Conservation (phyloP, 1,140 invertebrate genomes). For the Zaprionus tsacasi region DNA sequence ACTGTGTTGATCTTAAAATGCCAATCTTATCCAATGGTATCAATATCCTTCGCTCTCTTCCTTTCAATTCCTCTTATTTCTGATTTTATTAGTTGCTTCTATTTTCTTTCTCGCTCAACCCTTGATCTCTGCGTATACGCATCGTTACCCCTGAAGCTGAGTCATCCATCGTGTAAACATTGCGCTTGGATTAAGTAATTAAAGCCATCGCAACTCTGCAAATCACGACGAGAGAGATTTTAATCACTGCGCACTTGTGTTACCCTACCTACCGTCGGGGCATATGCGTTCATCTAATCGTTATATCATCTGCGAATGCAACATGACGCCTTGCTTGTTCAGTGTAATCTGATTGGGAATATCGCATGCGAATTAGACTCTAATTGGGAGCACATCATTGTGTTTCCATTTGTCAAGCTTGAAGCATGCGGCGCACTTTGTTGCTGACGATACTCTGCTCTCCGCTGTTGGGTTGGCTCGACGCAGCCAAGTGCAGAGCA, state of each 20-base stretch:
- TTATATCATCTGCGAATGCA: conserved; percentile 12
- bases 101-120: not conserved
- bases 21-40: too few species aligned
- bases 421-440: conserved; percentile 36
- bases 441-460: conserved; percentile 3
- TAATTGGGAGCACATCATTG: not conserved
- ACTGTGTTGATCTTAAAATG: too few species aligned
- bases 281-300: conserved; percentile 16
- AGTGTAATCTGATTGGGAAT: conserved; percentile 9
- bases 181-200: conserved; percentile 28
- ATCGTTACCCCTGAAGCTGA: not conserved
- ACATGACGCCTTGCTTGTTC: conserved; percentile 16
- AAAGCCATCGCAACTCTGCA: not conserved
- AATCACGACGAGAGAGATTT: conserved; percentile 15
- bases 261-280: not conserved
- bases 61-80: not conserved
- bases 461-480: not conserved
- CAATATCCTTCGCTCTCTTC: not conserved
- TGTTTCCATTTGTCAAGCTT: not conserved
- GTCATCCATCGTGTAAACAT: not conserved
- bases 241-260: not conserved
- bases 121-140: conserved; percentile 15
- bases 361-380: not conserved
- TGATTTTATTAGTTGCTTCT: too few species aligned
- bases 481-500: conserved; percentile 55